Conservation (phyloP, 2,797 vertebrate genomes). For the Neopelma chrysocephalum region DNA sequence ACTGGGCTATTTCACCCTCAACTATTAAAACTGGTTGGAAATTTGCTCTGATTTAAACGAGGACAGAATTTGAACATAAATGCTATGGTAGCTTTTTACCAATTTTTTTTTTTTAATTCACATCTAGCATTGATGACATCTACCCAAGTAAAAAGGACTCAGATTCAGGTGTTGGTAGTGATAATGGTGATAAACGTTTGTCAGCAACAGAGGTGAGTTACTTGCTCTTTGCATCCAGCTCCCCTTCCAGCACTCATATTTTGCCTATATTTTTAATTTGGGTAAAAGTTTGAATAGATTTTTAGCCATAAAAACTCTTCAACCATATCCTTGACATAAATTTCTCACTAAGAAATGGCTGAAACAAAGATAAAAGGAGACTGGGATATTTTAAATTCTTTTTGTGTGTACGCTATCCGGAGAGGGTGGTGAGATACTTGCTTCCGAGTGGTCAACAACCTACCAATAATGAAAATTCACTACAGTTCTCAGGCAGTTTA, state of each 20-base stretch:
- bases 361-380: background rate
- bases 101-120: background rate
- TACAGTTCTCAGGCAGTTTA: background rate
- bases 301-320: background rate
- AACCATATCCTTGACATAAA: background rate
- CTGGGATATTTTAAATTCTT: background rate
- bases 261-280: background rate
- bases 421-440: background rate
- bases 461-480: background rate
- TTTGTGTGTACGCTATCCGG: accelerated
- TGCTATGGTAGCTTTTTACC: background rate
- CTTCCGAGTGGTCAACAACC: background rate
- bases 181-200: slow-evolving; percentile 93
- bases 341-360: background rate
- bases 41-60: background rate
- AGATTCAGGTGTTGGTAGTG: slow-evolving; percentile 94
- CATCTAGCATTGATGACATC: slow-evolving; percentile 84
- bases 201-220: slow-evolving; percentile 89
- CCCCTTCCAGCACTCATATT: background rate
- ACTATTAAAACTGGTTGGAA: background rate
- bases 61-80: background rate
- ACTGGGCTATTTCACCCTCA: background rate
- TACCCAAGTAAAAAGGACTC: slow-evolving; percentile 91
- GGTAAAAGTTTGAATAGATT: background rate
- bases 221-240: background rate